Percentiles rank a stretch among this genome's conserved stretches.
Conservation (phyloP, 2,113 vertebrate species). For the Crotalus horridus region DNA sequence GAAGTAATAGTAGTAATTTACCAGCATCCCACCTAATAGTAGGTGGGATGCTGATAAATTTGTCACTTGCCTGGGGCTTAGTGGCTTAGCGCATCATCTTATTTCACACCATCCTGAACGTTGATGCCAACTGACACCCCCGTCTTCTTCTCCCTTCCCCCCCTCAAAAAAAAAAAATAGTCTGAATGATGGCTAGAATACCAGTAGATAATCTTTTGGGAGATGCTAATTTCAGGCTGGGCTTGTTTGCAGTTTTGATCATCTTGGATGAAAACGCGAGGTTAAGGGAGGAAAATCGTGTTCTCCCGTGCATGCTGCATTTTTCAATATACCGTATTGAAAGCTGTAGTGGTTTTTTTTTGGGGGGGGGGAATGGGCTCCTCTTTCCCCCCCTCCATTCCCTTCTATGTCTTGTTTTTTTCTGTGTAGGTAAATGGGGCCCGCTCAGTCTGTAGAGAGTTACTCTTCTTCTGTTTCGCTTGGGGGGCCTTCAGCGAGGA, state of each 20-base stretch:
- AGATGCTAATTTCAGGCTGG: not conserved
- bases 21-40: no score
- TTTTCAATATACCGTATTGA: slow-evolving; percentile 35
- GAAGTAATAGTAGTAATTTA: no score
- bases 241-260: not conserved
- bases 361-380: not conserved
- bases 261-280: not conserved
- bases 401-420: slow-evolving; percentile 58
- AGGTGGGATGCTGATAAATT: not conserved
- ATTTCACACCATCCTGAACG: not conserved
- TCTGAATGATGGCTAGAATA: not conserved
- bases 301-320: slow-evolving; percentile 39
- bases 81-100: not conserved
- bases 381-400: slow-evolving; percentile 23
- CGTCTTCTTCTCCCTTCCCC: no score
- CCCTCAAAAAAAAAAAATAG: not conserved
- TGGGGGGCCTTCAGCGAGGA: slow-evolving; percentile 67
- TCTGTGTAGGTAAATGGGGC: slow-evolving; percentile 59
- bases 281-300: not conserved
- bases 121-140: not conserved
- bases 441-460: slow-evolving; percentile 61
- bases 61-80: not conserved
- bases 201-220: no score
- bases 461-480: slow-evolving; percentile 62
- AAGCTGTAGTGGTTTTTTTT: slow-evolving; percentile 28